Conservation (phyloP, 2,113 vertebrate genomes). For the Gasterosteus aculeatus region DNA sequence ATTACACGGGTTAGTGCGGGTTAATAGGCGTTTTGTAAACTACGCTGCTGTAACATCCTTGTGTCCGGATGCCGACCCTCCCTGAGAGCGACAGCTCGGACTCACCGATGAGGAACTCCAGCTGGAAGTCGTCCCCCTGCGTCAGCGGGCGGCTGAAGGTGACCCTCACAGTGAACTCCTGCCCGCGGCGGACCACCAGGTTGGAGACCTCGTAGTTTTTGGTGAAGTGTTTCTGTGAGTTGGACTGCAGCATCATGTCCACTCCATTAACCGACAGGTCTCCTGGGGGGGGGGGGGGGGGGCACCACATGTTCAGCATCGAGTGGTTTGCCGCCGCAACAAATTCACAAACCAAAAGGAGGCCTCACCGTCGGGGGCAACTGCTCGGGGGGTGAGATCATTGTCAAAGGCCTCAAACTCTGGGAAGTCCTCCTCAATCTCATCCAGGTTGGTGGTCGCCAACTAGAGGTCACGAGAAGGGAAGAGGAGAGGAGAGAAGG, state of each 20-base stretch:
- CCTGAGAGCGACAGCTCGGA: slow-evolving; percentile 12
- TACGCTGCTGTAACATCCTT: no score
- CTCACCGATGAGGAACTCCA: slow-evolving; percentile 91
- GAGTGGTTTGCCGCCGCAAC: neutral
- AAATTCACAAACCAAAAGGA: neutral
- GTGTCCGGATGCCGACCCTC: no score
- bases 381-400: no score
- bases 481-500: no score
- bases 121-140: slow-evolving; percentile 79
- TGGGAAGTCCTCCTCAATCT: neutral
- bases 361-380: neutral
- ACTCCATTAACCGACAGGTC: slow-evolving; percentile 41
- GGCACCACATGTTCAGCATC: no score
- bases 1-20: no score
- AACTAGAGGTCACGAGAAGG: neutral
- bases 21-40: no score
- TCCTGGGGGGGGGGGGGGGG: neutral
- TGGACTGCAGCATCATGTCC: slow-evolving; percentile 81
- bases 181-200: slow-evolving; percentile 87
- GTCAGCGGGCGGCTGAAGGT: slow-evolving; percentile 78
- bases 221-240: slow-evolving; percentile 83
- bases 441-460: neutral
- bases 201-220: slow-evolving; percentile 72
- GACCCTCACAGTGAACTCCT: slow-evolving; percentile 79
- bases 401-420: neutral